Evolutionary conservation across 2,888 invertebrate species (phyloP).

Genomic region (Phasia obesa): DNA sequence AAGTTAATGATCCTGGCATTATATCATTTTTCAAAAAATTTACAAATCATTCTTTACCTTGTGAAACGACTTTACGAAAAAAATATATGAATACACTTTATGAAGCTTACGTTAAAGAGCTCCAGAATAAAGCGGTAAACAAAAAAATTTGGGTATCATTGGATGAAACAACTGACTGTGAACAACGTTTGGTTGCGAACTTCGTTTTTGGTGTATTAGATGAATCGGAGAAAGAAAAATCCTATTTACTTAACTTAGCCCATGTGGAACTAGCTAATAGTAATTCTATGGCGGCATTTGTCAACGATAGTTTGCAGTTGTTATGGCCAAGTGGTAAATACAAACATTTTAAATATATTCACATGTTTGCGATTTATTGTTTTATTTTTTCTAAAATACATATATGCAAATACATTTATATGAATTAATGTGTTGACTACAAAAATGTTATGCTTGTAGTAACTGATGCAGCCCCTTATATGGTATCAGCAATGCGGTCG

Average conservation of each 20-base stretch:
- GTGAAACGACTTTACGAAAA: background rate
- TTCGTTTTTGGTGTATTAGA: background rate
- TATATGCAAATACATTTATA: background rate
- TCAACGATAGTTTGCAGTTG: slow-evolving; percentile 9
- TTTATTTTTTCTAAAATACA: background rate
- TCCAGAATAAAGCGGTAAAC: background rate
- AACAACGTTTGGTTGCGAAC: background rate
- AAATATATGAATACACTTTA: background rate
- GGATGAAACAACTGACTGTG: slow-evolving; percentile 12
- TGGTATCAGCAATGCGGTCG: background rate
- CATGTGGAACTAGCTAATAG: background rate
- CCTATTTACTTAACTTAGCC: background rate
- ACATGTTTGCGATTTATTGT: background rate
- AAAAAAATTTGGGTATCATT: slow-evolving; percentile 10
- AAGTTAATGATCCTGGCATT: too few species aligned
- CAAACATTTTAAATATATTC: background rate
- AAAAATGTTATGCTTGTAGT: slow-evolving; percentile 3
- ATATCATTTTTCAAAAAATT: background rate
- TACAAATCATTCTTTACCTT: background rate
- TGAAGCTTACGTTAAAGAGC: background rate
- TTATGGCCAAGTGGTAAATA: slow-evolving; percentile 5
- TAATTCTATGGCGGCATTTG: slow-evolving; percentile 8
- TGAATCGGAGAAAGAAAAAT: background rate
- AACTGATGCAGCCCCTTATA: background rate
- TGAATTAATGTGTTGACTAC: background rate